Conservation (phyloP, 2,113 vertebrate genomes). For the Nannospalax galili region DNA sequence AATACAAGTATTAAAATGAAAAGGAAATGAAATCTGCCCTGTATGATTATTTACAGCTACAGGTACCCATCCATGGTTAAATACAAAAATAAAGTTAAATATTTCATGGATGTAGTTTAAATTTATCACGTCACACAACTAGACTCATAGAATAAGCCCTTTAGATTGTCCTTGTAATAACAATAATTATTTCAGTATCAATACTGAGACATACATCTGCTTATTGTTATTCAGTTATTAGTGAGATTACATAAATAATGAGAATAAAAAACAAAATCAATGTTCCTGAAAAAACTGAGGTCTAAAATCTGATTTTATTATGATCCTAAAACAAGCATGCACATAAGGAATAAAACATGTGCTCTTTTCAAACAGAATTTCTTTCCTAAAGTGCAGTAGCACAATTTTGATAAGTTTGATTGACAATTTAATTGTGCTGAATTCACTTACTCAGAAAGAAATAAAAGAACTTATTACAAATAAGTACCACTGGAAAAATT, state of each 20-base stretch:
- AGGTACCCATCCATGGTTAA: background rate
- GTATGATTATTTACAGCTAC: background rate
- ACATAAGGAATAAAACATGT: background rate
- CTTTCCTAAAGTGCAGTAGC: background rate
- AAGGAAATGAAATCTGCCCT: too few species aligned
- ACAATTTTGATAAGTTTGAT: background rate
- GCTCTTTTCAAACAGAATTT: background rate
- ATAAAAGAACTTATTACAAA: background rate
- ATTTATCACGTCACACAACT: background rate
- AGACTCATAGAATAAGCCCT: background rate
- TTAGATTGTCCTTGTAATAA: conserved; percentile 8
- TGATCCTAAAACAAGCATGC: background rate
- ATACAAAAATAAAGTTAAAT: background rate
- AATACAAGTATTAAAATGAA: too few species aligned
- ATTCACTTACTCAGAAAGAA: background rate
- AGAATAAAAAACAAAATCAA: background rate
- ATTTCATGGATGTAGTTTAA: background rate
- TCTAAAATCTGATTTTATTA: background rate
- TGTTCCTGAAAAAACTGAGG: background rate
- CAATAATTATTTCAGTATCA: conserved; percentile 2
- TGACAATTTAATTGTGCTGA: conserved; percentile 4
- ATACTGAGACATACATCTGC: background rate
- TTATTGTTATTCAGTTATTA: too few species aligned
- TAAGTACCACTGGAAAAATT: too few species aligned
- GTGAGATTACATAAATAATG: background rate